Base-by-base conservation (phyloP, 1,140 invertebrate genomes). In the Pachyrhynchus sulphureomaculatus region DNA sequence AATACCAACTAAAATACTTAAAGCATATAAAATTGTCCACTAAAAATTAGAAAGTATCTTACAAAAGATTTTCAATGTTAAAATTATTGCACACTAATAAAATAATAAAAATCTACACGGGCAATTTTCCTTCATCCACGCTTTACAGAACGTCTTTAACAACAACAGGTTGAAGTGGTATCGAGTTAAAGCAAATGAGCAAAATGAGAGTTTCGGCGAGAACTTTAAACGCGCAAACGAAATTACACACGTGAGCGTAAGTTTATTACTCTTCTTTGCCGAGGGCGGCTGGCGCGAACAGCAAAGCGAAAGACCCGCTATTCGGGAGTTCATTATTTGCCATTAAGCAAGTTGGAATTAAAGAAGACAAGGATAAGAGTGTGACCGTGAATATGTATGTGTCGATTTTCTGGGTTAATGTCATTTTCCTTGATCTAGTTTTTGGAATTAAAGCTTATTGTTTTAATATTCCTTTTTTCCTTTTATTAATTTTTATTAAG, bases 201-300 rank as follows among this genome's bases (percentile, higher is more conserved):
- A 42, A 34, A 59, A 59, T 59, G 57, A 59, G 57, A 59, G 57
- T 51, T 59, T 13, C 47, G 47, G 44, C 47, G 57, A 48, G 41
- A 59, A 51, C 44, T 59, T 42, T 48, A 48, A 59, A 37, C 57
- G 57, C 44, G 5, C 29, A 59, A 59, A 59, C 47, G 36, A 59
- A 59, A 59, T 59, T 59, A 58, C 45, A 59, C 57, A 59, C 57
- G 57, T 59, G 57, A 59, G 48, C 57, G 57, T 59, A 59, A 59
- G 57, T 59, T 59, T 59, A 59, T 59, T 59, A 59, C 57, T 20
- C 12, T 34, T 32, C 23, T n/a, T 10, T 48, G 26, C 23, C 24
- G 23, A 26, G 57, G 47, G 57, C 23, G 45, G 24, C 41, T 51
- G n/a, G 33, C 44, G 39, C 17, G 45, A 48, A 26, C 41, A 32